Conservation (phyloP, 2,797 vertebrate species). For the Hipposideros larvatus region DNA sequence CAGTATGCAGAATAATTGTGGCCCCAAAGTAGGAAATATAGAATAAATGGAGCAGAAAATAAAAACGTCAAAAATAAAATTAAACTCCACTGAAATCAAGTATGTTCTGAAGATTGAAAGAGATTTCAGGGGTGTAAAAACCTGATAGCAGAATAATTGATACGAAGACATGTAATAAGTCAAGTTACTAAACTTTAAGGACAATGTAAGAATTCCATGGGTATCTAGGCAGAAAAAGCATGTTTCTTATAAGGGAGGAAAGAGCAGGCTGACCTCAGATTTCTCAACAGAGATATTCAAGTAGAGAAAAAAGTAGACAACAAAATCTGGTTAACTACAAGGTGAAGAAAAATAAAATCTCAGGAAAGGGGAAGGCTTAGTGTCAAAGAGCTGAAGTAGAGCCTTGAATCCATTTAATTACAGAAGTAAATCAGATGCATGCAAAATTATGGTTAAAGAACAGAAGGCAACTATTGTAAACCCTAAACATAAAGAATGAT, state of each 20-base stretch:
- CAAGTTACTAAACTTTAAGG: not conserved
- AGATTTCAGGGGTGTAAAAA: not conserved
- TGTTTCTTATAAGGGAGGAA: not conserved
- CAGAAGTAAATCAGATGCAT: not conserved
- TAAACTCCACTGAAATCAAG: not conserved
- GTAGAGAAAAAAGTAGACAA: not conserved
- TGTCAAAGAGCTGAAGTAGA: not conserved
- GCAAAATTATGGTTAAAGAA: slow-evolving; percentile 12
- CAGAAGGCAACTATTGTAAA: not conserved
- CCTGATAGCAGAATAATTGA: not conserved
- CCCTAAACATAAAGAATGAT: not conserved
- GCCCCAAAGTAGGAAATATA: not conserved
- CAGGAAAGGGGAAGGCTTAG: not conserved
- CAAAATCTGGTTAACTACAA: not conserved
- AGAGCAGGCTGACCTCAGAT: not conserved
- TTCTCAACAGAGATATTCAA: slow-evolving; percentile 26
- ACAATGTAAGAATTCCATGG: not conserved
- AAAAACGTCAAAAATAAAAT: not conserved
- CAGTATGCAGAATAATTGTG: too few species aligned
- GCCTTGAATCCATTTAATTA: not conserved
- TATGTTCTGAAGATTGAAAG: not conserved
- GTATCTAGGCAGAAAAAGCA: not conserved
- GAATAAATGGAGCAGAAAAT: not conserved
- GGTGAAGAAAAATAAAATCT: slow-evolving; percentile 47
- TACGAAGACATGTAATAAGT: not conserved